phyloP scores from a whole-genome alignment of 2,113 vertebrate species.

The Caranx melampygus region DNA sequence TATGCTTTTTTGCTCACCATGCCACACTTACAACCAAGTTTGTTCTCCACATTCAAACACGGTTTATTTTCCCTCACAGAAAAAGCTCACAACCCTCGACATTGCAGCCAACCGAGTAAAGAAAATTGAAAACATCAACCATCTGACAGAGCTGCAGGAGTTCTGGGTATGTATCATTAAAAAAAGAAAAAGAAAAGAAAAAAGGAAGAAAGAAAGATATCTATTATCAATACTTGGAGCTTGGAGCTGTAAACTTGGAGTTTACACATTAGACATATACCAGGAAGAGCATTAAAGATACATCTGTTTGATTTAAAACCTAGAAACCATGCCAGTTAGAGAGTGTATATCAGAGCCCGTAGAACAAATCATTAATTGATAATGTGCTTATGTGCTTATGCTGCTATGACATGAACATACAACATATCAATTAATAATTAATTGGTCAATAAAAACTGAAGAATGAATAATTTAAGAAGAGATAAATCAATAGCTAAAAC shows the following conservation, averaged over 20 bases:
- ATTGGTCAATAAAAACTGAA: neutral
- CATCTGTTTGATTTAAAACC: neutral
- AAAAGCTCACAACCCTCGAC: conserved; percentile 97
- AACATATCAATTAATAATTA: neutral
- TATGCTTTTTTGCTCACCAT: conserved; percentile 6
- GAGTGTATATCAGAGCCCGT: neutral
- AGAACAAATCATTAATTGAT: neutral
- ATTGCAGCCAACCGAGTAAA: conserved; percentile 96
- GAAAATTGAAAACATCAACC: conserved; percentile 96
- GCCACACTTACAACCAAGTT: conserved; percentile 1
- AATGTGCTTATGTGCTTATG: neutral
- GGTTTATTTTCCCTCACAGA: conserved; percentile 82
- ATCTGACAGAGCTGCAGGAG: conserved; percentile 97
- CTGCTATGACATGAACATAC: neutral
- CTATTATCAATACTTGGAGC: no score
- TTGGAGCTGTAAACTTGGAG: no score
- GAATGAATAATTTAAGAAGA: neutral
- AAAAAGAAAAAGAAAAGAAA: no score
- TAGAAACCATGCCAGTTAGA: neutral
- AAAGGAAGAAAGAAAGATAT: no score
- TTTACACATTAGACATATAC: neutral
- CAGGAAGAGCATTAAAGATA: no score
- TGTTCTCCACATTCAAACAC: neutral
- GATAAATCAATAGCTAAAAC: no score
- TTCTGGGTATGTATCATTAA: conserved; percentile 89